Conservation (phyloP, 2,113 vertebrate genomes). For the Thamnaconus septentrionalis region DNA sequence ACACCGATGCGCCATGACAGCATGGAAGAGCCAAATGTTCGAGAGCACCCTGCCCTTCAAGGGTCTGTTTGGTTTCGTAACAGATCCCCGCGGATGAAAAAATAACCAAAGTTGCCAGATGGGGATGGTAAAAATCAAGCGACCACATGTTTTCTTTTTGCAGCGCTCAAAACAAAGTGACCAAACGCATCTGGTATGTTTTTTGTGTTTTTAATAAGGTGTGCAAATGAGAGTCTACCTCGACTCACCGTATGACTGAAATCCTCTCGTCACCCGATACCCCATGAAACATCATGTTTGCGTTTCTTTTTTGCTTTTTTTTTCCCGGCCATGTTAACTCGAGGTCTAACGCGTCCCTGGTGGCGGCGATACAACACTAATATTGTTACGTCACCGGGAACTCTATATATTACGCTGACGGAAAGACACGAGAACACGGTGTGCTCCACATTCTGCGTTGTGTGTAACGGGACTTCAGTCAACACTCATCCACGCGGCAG, state of each 20-base stretch:
- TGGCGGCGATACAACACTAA: not conserved
- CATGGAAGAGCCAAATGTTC: no score
- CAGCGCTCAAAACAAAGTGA: constrained; percentile 41
- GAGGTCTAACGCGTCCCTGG: constrained; percentile 19
- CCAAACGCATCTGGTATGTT: constrained; percentile 38
- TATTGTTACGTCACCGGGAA: constrained; percentile 29
- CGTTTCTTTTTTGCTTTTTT: constrained; percentile 19
- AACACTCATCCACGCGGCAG: no score
- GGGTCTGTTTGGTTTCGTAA: no score
- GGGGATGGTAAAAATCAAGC: constrained; percentile 1
- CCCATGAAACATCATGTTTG: constrained; percentile 47
- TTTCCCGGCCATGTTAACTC: constrained; percentile 29
- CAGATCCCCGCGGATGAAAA: no score
- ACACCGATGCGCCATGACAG: no score
- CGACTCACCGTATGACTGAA: constrained; percentile 36
- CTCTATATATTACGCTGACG: constrained; percentile 26
- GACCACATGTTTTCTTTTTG: constrained; percentile 29
- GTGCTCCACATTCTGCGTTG: not conserved
- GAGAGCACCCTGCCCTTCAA: no score
- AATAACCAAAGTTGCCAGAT: constrained; percentile 26
- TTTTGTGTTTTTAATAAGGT: constrained; percentile 33
- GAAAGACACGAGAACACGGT: constrained; percentile 11
- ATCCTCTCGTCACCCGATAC: constrained; percentile 38
- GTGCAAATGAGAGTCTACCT: constrained; percentile 19
- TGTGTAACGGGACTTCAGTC: no score